These are phyloP conservation scores for Manduca sexta DNA, from an alignment of 1,140 invertebrate species.

Conservation along the genomic window DNA sequence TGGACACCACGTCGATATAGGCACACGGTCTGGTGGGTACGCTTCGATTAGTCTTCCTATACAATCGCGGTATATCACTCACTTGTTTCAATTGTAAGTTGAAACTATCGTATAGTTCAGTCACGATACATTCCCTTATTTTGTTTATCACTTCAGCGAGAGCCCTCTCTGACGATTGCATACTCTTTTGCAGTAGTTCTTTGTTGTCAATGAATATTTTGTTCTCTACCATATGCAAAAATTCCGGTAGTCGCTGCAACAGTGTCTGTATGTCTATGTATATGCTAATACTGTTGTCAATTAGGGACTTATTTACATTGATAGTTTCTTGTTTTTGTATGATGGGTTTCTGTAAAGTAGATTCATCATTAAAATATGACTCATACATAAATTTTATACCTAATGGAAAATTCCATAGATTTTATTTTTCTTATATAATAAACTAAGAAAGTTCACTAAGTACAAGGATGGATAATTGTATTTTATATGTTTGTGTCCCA, in stretches of 20 bases:
- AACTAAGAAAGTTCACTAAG: no score
- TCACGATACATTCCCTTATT: slow-evolving; percentile 75
- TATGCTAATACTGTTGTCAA: slow-evolving; percentile 50
- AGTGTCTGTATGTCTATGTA: slow-evolving; percentile 46
- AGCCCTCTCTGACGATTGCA: slow-evolving; percentile 67
- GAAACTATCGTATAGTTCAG: slow-evolving; percentile 74
- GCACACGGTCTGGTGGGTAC: slow-evolving; percentile 84
- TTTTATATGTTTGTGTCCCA: no score
- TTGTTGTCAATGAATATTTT: slow-evolving; percentile 56
- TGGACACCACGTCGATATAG: slow-evolving; percentile 83
- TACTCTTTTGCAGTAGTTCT: slow-evolving; percentile 51
- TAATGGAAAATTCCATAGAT: no score
- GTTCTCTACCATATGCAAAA: slow-evolving; percentile 57
- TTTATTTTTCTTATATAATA: no score
- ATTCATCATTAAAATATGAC: no score
- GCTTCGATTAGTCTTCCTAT: slow-evolving; percentile 93
- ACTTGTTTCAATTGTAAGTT: slow-evolving; percentile 81
- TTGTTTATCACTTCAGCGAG: slow-evolving; percentile 69
- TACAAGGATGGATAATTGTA: no score
- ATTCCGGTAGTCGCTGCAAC: slow-evolving; percentile 56
- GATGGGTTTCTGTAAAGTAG: slow-evolving; percentile 31
- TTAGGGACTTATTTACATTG: slow-evolving; percentile 44
- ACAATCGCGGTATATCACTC: slow-evolving; percentile 92
- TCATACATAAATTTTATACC: no score
- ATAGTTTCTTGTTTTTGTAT: slow-evolving; percentile 34